phyloP scores from a whole-genome alignment of 2,113 vertebrate species.

The Chloebia gouldiae region DNA sequence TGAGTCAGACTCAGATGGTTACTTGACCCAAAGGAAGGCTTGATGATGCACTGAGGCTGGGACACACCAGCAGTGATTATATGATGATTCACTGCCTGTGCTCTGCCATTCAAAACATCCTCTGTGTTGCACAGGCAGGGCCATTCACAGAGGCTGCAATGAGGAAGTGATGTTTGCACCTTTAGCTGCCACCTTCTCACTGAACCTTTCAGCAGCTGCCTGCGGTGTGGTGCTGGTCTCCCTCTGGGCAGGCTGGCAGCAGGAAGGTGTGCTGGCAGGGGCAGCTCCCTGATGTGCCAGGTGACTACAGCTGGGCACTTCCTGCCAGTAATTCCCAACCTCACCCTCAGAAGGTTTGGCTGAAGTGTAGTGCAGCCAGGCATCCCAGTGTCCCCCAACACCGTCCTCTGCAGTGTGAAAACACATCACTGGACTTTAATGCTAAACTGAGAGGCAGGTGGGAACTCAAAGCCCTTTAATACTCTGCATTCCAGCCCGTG shows the following conservation, averaged over 20 bases:
- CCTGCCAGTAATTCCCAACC: not conserved
- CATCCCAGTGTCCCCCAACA: accelerated
- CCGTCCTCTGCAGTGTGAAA: not conserved
- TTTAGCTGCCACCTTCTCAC: slow-evolving; percentile 1
- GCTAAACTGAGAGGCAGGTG: not conserved
- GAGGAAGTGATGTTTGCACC: slow-evolving; percentile 14
- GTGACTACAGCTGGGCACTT: not conserved
- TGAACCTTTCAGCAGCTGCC: not conserved
- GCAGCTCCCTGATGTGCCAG: not conserved
- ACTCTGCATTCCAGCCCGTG: not conserved
- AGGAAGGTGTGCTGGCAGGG: not conserved
- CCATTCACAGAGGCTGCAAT: not conserved
- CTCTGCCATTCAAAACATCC: slow-evolving; percentile 58
- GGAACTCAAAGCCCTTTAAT: not conserved
- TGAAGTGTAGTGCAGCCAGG: not conserved
- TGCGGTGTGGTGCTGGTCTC: not conserved
- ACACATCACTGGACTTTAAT: not conserved
- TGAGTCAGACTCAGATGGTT: slow-evolving; percentile 34
- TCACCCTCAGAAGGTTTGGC: not conserved
- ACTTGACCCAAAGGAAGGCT: slow-evolving; percentile 21
- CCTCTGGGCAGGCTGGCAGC: not conserved
- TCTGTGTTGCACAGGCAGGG: not conserved
- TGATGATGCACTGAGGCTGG: slow-evolving; percentile 3
- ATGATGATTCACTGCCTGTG: slow-evolving; percentile 30
- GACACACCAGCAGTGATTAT: slow-evolving; percentile 42